Evolutionary conservation across 2,888 invertebrate species (phyloP).

Genomic region (Lepidochrysops patricia): DNA sequence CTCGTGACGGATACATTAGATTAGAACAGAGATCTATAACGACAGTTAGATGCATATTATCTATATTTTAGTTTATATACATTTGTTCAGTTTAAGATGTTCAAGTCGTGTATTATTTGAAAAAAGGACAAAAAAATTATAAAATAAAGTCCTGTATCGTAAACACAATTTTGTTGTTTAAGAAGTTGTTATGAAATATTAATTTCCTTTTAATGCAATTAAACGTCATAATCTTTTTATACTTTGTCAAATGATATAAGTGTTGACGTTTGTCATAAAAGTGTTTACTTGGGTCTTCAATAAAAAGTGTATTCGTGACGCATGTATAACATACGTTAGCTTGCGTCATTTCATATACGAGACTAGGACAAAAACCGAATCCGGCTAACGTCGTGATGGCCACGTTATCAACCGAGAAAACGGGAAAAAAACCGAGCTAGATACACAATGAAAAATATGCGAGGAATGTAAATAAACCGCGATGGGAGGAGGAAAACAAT

Average conservation of each 20-base stretch:
- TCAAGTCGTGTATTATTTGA: neutral
- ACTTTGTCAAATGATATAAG: neutral
- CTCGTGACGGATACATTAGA: constrained; percentile 20
- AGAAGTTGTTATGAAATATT: neutral
- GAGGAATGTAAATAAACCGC: neutral
- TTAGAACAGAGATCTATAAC: constrained; percentile 17
- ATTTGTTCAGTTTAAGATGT: neutral
- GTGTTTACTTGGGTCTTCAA: constrained; percentile 23
- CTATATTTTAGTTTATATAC: neutral
- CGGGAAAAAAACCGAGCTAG: constrained; percentile 18
- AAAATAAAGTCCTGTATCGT: neutral
- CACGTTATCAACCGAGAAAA: constrained; percentile 31
- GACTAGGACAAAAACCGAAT: constrained; percentile 50
- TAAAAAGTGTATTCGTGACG: constrained; percentile 22
- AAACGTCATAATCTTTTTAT: neutral
- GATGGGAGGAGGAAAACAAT: neutral
- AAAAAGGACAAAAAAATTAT: too few relatives aligned
- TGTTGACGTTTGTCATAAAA: constrained; percentile 24
- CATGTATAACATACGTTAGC: constrained; percentile 42
- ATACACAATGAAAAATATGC: neutral
- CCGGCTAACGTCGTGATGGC: constrained; percentile 52
- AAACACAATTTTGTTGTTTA: too few relatives aligned
- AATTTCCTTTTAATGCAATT: neutral
- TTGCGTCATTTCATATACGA: constrained; percentile 49
- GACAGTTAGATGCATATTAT: constrained; percentile 10